phyloP scores from a whole-genome alignment of 30 jellyfish, hydroid and myxozoan genomes.

The Hydractinia symbiolongicarpus region DNA sequence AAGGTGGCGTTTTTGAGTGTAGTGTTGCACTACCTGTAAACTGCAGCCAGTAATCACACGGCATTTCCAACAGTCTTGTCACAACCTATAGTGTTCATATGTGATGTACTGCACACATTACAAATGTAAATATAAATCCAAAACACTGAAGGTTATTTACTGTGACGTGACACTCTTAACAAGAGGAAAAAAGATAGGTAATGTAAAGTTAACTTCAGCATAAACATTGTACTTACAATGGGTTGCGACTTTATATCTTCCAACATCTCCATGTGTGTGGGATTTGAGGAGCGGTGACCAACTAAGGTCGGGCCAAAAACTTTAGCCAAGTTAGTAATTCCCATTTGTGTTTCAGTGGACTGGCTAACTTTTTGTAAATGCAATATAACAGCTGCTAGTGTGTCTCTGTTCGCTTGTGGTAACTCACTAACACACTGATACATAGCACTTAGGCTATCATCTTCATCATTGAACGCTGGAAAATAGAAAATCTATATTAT shows the following conservation, averaged over 20 bases:
- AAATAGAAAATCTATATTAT: not conserved
- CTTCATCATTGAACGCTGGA: conserved; percentile 46
- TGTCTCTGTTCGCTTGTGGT: conserved; percentile 93
- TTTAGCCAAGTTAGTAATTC: conserved; percentile 61
- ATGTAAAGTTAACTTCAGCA: no score
- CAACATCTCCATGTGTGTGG: conserved; percentile 92
- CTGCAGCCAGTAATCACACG: conserved; percentile 96
- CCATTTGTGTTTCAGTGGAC: conserved; percentile 81
- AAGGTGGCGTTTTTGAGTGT: conserved; percentile 72
- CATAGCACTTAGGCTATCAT: conserved; percentile 85
- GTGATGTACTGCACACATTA: no score
- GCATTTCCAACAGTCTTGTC: conserved; percentile 70
- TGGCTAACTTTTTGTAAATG: conserved; percentile 89
- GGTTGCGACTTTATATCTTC: conserved; percentile 94
- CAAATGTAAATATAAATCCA: no score
- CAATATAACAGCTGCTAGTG: conserved; percentile 69
- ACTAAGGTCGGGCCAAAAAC: conserved; percentile 98
- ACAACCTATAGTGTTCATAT: conserved; percentile 49
- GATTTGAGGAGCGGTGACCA: conserved; percentile 94
- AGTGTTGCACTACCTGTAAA: conserved; percentile 39
- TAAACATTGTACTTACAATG: conserved; percentile 29
- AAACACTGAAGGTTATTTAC: no score
- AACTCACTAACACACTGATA: conserved; percentile 93
- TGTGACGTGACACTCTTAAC: no score
- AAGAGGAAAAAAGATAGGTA: no score